Evolutionary conservation across 2,797 vertebrate genomes (phyloP), one percentile per base, ranked within the genome.

Genomic region (Scolopax rusticola): DNA sequence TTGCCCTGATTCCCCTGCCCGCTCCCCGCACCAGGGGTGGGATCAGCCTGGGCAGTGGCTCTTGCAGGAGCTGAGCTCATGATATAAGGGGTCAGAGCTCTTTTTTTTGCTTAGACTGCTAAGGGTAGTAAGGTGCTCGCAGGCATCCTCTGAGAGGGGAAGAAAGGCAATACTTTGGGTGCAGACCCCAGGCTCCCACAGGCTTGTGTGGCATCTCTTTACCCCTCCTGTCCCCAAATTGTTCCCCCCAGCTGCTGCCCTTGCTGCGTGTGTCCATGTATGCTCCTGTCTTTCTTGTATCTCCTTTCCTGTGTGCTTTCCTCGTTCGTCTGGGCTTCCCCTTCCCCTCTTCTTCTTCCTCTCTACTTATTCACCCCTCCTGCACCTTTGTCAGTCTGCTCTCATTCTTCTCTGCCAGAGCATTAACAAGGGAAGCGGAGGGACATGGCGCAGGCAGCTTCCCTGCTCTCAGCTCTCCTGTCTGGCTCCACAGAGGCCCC

Each of bases 381-480:
- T 83, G 60, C 86, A 93, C 59, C 73, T 92, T 77, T 73, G 47
- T 91, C 87, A 88, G 86, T 41, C 91, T 89, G 60, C 78, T 84
- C 63, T 93, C 95, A 96, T 95, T 84, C 93, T 94, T 96, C 95
- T 97, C 88, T 96, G 93, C 81, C 94, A 95, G 78, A 92, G 50
- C 68, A 93, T 70, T 82, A 90, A 57, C 60, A 56, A 89, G 86
- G 56, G 43, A 95, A 88, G 71, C 1, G 30, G 74, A 95, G 88
- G 87, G 93, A 36, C 84, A 80, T 57, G 79, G 71, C 45, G 36
- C 43, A 87, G 74, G 68, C 84, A 87, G 75, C 71, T 71, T 84
- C 65, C 47, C 50, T 57, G 43, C 86, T 95, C 83, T 93, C 81
- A 90, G 81, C 82, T 95, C 78, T 92, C 61, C 91, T 89, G 90